Evolutionary conservation across 2,113 vertebrate genomes (phyloP).

Genomic region (Phoenicopterus ruber): DNA sequence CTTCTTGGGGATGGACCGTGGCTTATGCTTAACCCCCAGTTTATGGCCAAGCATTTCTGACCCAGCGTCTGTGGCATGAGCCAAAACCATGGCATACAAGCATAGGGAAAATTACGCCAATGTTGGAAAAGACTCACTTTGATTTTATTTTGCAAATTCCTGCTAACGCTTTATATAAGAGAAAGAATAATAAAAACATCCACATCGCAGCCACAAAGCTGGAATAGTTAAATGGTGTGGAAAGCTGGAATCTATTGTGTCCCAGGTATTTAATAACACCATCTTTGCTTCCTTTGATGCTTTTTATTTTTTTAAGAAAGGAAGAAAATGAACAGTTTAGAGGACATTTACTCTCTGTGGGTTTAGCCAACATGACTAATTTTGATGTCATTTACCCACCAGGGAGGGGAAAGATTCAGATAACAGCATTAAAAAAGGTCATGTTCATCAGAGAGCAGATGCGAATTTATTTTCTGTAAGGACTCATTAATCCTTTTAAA

Average conservation of each 20-base stretch:
- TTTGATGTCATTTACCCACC: conserved; percentile 37
- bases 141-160: neutral
- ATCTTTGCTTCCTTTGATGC: neutral
- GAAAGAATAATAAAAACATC: neutral
- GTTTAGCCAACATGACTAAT: conserved; percentile 25
- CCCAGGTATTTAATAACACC: neutral
- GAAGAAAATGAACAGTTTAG: neutral
- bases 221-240: neutral
- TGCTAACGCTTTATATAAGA: neutral
- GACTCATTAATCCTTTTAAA: conserved; percentile 47
- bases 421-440: conserved; percentile 25
- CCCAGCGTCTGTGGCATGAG: neutral
- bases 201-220: neutral
- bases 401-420: neutral
- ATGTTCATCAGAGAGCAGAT: conserved; percentile 20
- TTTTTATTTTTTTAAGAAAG: neutral
- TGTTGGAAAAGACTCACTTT: neutral
- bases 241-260: neutral
- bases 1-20: neutral
- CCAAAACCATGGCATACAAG: neutral
- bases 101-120: neutral
- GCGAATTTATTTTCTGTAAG: neutral
- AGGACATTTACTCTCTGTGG: conserved; percentile 21
- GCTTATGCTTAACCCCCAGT: neutral
- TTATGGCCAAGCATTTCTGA: neutral